A percentile compares a stretch with the other conserved stretches of the same genome.
Conservation (phyloP, 2,888 invertebrate genomes). For the Prosapia bicincta region DNA sequence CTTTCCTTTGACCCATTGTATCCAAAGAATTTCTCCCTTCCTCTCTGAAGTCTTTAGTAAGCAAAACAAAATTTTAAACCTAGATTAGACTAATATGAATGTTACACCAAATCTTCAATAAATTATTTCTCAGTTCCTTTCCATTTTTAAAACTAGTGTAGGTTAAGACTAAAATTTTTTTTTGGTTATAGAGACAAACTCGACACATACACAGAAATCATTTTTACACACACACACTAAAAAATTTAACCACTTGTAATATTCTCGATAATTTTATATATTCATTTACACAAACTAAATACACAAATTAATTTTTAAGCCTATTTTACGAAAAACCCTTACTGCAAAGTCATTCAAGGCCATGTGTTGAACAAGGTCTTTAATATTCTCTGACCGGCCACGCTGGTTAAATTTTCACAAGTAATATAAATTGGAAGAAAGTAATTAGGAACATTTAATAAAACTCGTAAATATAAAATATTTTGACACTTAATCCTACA, state of each 20-base stretch:
- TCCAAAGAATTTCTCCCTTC: not conserved
- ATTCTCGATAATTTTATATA: too few species aligned
- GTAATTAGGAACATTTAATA: too few species aligned
- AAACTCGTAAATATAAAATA: not conserved
- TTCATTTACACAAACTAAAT: too few species aligned
- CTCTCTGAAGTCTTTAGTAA: not conserved
- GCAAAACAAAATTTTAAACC: not conserved
- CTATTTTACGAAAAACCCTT: not conserved
- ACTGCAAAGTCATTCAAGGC: not conserved
- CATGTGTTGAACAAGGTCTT: not conserved
- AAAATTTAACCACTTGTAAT: too few species aligned
- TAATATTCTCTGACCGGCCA: not conserved
- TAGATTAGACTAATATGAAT: not conserved
- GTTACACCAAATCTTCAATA: not conserved
- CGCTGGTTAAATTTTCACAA: not conserved
- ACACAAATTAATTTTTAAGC: not conserved
- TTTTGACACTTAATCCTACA: not conserved
- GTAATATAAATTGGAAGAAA: too few species aligned
- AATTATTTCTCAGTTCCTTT: too few species aligned
- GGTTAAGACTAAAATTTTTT: too few species aligned
- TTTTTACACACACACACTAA: too few species aligned
- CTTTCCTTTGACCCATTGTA: not conserved
- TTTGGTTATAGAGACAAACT: too few species aligned
- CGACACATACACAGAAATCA: too few species aligned
- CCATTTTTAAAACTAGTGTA: too few species aligned